Evolutionary conservation across 1,140 invertebrate genomes (phyloP).

Genomic region (Gryon sp.): DNA sequence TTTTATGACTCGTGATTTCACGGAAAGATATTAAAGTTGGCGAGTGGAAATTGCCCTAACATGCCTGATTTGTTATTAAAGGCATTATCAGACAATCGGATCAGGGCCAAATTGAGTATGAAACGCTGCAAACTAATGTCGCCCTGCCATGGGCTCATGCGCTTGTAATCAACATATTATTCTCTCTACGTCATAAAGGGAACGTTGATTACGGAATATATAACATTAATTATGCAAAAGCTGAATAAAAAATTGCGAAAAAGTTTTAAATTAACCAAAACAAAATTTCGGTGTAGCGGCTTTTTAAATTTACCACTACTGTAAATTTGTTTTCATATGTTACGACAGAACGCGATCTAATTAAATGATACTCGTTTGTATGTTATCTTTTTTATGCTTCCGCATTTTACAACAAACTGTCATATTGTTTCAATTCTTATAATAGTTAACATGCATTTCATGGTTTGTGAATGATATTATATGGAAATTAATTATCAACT

Average conservation of each 20-base stretch:
- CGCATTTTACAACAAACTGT: neutral
- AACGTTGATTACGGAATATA: constrained; percentile 5
- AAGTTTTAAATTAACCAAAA: neutral
- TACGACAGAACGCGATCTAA: constrained; percentile 12
- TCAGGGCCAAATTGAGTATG: constrained; percentile 51
- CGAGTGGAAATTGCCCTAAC: constrained; percentile 46
- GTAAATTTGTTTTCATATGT: too few species aligned
- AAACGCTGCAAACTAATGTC: constrained; percentile 44
- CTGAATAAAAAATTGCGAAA: neutral
- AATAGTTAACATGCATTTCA: too few species aligned
- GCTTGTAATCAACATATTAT: constrained; percentile 45
- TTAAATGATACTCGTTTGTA: constrained; percentile 22
- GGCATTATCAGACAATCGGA: constrained; percentile 45
- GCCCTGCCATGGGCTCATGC: constrained; percentile 6
- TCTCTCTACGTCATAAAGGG: neutral
- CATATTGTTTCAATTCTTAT: too few species aligned
- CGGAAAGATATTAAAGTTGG: constrained; percentile 34
- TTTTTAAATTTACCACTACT: too few species aligned
- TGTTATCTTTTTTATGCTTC: too few species aligned
- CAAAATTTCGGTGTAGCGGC: too few species aligned
- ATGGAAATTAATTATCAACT: too few species aligned
- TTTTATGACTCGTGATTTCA: constrained; percentile 30
- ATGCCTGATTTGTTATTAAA: constrained; percentile 53
- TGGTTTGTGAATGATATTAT: too few species aligned
- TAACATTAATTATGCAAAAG: constrained; percentile 14